These are phyloP conservation scores for Euwallacea similis DNA, from an alignment of 1,140 invertebrate genomes.

Conservation along the genomic window DNA sequence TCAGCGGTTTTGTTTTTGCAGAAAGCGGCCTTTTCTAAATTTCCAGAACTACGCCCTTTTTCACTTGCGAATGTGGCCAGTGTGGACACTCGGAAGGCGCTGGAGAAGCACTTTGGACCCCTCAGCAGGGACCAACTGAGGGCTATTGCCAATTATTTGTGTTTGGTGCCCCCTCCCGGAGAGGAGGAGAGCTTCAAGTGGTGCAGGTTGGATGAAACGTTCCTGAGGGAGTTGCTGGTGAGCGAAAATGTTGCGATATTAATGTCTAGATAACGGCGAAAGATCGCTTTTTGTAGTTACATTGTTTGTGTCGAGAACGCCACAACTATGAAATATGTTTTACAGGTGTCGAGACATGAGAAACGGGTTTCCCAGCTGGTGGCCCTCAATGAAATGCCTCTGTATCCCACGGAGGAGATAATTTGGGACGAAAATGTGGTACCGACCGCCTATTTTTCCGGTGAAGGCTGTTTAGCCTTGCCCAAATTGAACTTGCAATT, in stretches of 20 bases:
- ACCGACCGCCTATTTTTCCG: constrained; percentile 95
- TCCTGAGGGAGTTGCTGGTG: constrained; percentile 85
- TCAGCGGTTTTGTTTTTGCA: constrained; percentile 55
- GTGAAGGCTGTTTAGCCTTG: constrained; percentile 91
- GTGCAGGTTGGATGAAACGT: constrained; percentile 76
- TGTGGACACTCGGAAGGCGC: constrained; percentile 83
- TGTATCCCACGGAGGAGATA: constrained; percentile 97
- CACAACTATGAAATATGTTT: no score
- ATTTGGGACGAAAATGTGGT: constrained; percentile 99
- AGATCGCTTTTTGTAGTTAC: no score
- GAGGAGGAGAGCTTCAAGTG: constrained; percentile 67
- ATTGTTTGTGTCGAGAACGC: no score
- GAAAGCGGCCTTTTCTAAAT: constrained; percentile 92
- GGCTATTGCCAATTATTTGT: constrained; percentile 82
- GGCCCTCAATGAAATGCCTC: constrained; percentile 94
- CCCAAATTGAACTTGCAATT: constrained; percentile 99
- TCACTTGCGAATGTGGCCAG: constrained; percentile 91
- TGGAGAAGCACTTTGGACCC: constrained; percentile 84
- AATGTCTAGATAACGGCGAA: no score
- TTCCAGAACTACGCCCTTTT: constrained; percentile 84
- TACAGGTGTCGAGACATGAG: constrained; percentile 83
- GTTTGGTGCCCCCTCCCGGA: constrained; percentile 79
- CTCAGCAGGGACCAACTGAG: constrained; percentile 80
- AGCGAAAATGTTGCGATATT: constrained; percentile 39
- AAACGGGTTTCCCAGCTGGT: constrained; percentile 89